Base-by-base conservation (phyloP, 2,888 invertebrate genomes). In the Vannuccia rotundouncinata region DNA sequence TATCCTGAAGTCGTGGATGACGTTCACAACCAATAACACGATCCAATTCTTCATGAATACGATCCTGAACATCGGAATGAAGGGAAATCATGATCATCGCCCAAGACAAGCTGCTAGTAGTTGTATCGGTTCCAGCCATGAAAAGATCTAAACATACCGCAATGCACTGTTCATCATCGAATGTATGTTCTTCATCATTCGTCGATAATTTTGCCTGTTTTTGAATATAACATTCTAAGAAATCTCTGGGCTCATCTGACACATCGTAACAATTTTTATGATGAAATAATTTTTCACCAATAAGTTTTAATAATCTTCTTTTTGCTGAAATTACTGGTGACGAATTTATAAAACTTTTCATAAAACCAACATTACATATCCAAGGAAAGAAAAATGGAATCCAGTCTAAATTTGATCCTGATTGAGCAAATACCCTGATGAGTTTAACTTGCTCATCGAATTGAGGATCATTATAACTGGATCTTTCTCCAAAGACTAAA, bases 41-140 rank as follows among this genome's bases (percentile, higher is more conserved):
- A 22, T 80, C 76, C 1, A 81, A 25, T 29, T 81, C 81, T 29
- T 81, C 31, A n/a, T 81, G 81, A 45, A 81, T 28, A 45, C 81
- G 75, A 0, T 76, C 27, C 31, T 80, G 81, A 2, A 81, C 28
- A n/a, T 81, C 66, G 10, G 80, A 75, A 31, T 74, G 45, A 10
- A 30, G 30, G 10, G 80, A 31, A 2, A 81, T 1, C 60, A 78
- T 25, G 27, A 78, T n/a, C 29, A 80, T 78, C 17, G 30, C 31
- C 80, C 80, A 80, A n/a, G 59, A 29, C 13, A 80, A 66, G 17
- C 78, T 80, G 2, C 17, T 80, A 10, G 80, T 31, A 25, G 80
- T 80, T 0, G 80, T 80, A 10, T 80, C 80, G 29, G 60, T 79
- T 2, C 80, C 80, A n/a, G 78, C 79, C 25, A 28, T 78, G 30